A percentile compares a stretch with the other conserved stretches of the same genome.
Evolutionary conservation across 2,888 invertebrate genomes (phyloP).

Genomic region (Bedellia somnulentella): DNA sequence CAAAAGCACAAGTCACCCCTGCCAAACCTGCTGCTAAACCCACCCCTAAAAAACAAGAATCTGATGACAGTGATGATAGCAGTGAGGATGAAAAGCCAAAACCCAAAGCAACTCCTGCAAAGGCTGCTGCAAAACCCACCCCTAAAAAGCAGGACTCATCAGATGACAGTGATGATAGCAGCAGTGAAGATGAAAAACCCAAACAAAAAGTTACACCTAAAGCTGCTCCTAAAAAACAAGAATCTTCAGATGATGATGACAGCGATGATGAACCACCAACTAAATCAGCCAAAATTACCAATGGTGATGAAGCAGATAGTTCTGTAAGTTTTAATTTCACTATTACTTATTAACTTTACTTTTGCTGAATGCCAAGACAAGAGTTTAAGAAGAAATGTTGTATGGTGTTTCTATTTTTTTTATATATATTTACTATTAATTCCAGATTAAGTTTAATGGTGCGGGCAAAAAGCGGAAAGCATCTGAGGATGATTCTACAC

Average conservation of each 20-base stretch:
- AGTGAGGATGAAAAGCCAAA: conserved; percentile 7
- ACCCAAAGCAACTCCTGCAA: conserved; percentile 1
- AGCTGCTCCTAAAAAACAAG: conserved; percentile 9
- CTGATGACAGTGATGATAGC: conserved; percentile 9
- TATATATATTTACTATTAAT: no score
- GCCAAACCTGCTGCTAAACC: conserved; percentile 10
- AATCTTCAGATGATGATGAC: conserved; percentile 10
- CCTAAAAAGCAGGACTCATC: conserved; percentile 19
- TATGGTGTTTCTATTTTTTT: no score
- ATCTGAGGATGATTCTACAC: conserved; percentile 29
- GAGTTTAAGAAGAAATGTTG: no score
- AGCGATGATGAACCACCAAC: conserved; percentile 8
- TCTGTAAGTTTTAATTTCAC: no score
- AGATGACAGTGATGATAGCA: conserved; percentile 28
- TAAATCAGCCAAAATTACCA: conserved; percentile 1
- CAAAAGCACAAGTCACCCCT: conserved; percentile 10
- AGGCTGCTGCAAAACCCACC: conserved; percentile 11
- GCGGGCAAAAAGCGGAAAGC: conserved; percentile 44
- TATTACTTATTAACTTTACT: no score
- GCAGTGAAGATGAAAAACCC: conserved; percentile 16
- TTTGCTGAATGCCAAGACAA: no score
- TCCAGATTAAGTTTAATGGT: no score
- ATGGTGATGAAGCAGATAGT: no score
- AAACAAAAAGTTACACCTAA: conserved; percentile 10
- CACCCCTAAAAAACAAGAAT: conserved; percentile 11